Percentiles rank a stretch among this genome's conserved stretches.
Evolutionary conservation across 2,113 vertebrate genomes (phyloP).

Genomic region (Macaca fascicularis): DNA sequence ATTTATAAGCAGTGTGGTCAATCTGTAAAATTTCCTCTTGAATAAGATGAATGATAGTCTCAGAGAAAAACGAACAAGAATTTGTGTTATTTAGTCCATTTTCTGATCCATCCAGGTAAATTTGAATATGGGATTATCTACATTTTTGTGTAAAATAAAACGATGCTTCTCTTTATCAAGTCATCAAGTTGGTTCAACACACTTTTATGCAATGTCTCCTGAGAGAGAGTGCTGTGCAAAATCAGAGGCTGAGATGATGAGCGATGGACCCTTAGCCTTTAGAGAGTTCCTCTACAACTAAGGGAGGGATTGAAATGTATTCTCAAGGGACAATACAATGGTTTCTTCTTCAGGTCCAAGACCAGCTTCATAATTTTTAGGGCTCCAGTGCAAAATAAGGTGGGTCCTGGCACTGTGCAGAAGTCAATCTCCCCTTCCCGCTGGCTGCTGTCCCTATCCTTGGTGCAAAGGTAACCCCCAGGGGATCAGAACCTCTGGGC

Average conservation of each 20-base stretch:
- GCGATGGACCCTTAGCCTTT: not conserved
- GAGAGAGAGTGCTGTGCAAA: not conserved
- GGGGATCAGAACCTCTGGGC: not conserved
- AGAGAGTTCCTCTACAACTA: not conserved
- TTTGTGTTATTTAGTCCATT: not conserved
- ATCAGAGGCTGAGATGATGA: not conserved
- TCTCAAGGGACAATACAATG: not conserved
- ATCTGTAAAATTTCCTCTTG: not conserved
- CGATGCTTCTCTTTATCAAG: not conserved
- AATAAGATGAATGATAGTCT: not conserved
- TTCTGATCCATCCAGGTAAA: not conserved
- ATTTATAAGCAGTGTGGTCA: not conserved
- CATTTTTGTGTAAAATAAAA: not conserved
- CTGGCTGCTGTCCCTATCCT: not conserved
- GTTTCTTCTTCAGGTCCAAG: not conserved
- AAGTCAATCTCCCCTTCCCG: not conserved
- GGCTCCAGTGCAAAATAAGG: not conserved
- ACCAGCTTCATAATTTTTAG: not conserved
- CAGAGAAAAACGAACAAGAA: not conserved
- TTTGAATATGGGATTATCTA: not conserved
- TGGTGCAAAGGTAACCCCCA: not conserved
- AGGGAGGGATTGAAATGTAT: not conserved
- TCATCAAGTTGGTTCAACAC: not conserved
- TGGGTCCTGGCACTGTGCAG: accelerated
- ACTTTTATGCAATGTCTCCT: not conserved